These are phyloP conservation scores for Aphis gossypii DNA, from an alignment of 1,140 invertebrate species.

Conservation along the genomic window DNA sequence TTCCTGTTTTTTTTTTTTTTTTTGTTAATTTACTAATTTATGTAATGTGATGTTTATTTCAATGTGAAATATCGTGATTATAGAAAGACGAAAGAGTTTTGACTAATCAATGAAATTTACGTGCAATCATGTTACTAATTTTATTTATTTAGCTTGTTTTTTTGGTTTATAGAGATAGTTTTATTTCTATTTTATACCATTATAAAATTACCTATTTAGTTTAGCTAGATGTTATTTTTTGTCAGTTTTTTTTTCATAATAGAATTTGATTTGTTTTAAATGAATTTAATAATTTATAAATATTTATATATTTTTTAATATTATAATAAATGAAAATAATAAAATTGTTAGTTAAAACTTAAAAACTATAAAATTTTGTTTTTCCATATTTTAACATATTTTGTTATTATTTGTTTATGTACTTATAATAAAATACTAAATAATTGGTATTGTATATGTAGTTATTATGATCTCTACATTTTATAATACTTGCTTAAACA, in stretches of 20 bases:
- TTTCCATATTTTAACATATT: neutral
- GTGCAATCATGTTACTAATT: constrained; percentile 56
- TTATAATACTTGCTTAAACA: neutral
- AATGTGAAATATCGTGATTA: constrained; percentile 29
- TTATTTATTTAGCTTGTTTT: constrained; percentile 39
- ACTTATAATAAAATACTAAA: neutral
- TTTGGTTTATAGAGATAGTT: neutral
- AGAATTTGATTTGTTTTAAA: constrained; percentile 35
- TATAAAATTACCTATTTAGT: constrained; percentile 36
- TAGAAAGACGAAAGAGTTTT: constrained; percentile 16
- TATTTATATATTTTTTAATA: constrained; percentile 11
- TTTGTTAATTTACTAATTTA: constrained; percentile 51
- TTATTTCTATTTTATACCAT: constrained; percentile 26
- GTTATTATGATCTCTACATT: neutral
- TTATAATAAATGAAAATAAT: constrained; percentile 1
- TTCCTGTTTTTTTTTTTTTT: constrained; percentile 46
- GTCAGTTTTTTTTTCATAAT: constrained; percentile 35
- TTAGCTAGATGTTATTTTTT: constrained; percentile 49
- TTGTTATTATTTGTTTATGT: neutral
- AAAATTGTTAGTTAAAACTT: constrained; percentile 32
- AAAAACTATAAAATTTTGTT: constrained; percentile 7
- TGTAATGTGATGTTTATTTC: constrained; percentile 50
- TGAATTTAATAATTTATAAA: neutral
- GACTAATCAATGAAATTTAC: constrained; percentile 11
- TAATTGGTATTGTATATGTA: neutral